Conservation (phyloP, 64 coral and sea anemone genomes). For the Montipora cactus region DNA sequence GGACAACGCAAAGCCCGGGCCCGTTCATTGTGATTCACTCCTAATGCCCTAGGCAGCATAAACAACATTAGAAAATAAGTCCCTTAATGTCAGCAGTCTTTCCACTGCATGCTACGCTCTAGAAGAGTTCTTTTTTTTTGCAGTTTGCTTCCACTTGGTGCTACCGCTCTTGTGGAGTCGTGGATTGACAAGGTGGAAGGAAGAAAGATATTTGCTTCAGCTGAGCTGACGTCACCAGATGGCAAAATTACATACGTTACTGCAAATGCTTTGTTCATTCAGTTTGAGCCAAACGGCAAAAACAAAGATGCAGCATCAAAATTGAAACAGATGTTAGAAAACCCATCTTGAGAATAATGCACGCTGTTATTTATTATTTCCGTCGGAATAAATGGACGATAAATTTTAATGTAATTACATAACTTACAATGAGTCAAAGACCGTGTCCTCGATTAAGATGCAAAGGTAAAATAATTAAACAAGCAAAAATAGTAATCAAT, state of each 20-base stretch:
- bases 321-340: background rate
- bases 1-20: too few species aligned
- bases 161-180: constrained; percentile 66
- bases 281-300: background rate
- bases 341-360: background rate
- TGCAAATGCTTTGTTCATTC: constrained; percentile 74
- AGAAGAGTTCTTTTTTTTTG: background rate
- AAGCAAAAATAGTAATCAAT: too few species aligned
- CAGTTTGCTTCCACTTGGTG: constrained; percentile 76
- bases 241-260: constrained; percentile 53
- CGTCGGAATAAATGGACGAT: too few species aligned
- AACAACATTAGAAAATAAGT: too few species aligned
- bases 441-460: too few species aligned
- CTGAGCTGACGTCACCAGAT: constrained; percentile 75
- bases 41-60: too few species aligned
- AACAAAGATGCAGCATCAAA: background rate
- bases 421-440: too few species aligned
- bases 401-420: too few species aligned
- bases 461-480: too few species aligned
- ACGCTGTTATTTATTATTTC: too few species aligned
- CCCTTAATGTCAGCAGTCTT: too few species aligned
- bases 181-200: constrained; percentile 82
- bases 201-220: constrained; percentile 79
- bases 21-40: too few species aligned
- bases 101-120: background rate